A percentile compares a stretch with the other conserved stretches of the same genome.
Conservation (phyloP, 2,113 vertebrate genomes). For the Orycteropus afer region DNA sequence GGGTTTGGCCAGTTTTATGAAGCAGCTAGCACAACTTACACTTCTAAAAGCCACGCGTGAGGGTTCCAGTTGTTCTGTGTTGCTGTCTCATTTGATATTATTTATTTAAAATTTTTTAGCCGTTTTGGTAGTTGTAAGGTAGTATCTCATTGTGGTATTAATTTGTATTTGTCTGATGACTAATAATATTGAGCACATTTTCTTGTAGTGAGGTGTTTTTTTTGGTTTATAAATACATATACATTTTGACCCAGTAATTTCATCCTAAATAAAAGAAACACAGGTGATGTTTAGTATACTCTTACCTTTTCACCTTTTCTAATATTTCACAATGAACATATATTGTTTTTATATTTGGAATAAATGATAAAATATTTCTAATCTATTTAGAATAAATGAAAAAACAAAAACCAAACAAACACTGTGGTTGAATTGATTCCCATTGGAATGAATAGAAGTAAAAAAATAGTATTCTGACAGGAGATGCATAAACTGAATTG, state of each 20-base stretch:
- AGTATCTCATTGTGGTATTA: neutral
- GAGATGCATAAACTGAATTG: neutral
- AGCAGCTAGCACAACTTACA: neutral
- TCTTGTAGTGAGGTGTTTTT: too few relatives aligned
- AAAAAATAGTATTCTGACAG: neutral
- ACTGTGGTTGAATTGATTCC: too few relatives aligned
- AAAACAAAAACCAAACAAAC: too few relatives aligned
- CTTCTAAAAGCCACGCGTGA: neutral
- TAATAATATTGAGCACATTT: too few relatives aligned
- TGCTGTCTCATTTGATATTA: neutral
- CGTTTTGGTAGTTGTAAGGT: neutral
- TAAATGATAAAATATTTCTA: neutral
- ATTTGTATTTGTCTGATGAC: neutral
- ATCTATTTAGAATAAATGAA: too few relatives aligned
- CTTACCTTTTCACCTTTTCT: constrained; percentile 17
- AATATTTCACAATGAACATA: neutral
- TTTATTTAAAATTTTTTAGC: neutral
- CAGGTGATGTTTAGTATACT: neutral
- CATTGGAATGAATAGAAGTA: neutral
- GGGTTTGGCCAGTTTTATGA: too few relatives aligned
- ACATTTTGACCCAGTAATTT: neutral
- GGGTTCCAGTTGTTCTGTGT: neutral
- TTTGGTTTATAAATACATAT: neutral
- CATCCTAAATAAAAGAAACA: neutral
- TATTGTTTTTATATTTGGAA: neutral